phyloP scores from a whole-genome alignment of 2,113 vertebrate genomes.

The Seriola quinqueradiata region DNA sequence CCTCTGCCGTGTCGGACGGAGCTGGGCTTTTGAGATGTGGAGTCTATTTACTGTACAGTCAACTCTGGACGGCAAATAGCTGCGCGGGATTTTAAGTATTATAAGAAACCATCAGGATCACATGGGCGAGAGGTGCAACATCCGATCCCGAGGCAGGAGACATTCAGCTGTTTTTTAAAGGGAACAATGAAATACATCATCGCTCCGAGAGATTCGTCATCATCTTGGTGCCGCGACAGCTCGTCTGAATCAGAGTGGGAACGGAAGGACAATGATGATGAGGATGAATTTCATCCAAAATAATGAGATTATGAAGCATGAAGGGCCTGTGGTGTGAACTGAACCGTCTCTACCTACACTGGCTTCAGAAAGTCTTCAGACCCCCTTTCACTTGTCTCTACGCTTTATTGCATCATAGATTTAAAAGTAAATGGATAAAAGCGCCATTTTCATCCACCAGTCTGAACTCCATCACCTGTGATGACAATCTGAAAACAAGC shows the following conservation, averaged over 20 bases:
- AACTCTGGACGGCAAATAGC: neutral
- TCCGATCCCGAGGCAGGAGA: neutral
- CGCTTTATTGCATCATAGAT: too few relatives aligned
- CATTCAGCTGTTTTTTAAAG: neutral
- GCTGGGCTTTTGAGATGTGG: constrained; percentile 3
- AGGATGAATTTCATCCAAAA: neutral
- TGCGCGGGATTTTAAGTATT: neutral
- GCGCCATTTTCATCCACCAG: too few relatives aligned
- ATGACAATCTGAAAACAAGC: too few relatives aligned
- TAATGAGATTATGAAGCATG: neutral
- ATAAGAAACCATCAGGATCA: neutral
- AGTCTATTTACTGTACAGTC: neutral
- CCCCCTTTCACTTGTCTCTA: too few relatives aligned
- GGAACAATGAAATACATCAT: neutral
- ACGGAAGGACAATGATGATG: neutral
- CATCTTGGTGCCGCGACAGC: neutral
- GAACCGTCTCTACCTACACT: neutral
- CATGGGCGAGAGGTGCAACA: neutral
- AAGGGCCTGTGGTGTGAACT: neutral
- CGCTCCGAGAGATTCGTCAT: neutral
- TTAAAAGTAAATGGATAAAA: too few relatives aligned
- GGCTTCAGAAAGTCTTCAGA: neutral
- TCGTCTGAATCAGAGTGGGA: neutral
- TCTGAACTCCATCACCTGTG: too few relatives aligned
- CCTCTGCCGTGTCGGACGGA: constrained; percentile 25